Evolutionary conservation across 2,797 vertebrate genomes (phyloP).

Genomic region (Arremon brunneinucha): DNA sequence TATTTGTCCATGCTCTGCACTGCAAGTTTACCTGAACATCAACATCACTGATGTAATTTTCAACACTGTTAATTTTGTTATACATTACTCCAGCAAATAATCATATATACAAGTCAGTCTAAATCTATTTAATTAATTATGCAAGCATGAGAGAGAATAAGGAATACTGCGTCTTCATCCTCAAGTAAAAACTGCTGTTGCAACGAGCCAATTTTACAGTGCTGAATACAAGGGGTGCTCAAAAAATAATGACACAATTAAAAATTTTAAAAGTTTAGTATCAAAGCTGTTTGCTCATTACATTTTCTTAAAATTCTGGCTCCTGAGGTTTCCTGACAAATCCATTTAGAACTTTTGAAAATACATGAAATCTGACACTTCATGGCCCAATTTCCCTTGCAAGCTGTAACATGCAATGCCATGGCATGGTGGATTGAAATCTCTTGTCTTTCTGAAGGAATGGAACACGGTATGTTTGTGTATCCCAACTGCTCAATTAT

Average conservation of each 20-base stretch:
- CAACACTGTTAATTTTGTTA: conserved; percentile 55
- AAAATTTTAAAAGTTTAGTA: conserved; percentile 16
- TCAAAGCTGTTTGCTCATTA: conserved; percentile 33
- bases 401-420: not conserved
- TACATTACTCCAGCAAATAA: conserved; percentile 23
- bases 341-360: not conserved
- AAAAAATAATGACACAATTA: conserved; percentile 52
- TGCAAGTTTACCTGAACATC: conserved; percentile 11
- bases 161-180: conserved; percentile 71
- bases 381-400: not conserved
- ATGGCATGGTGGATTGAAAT: not conserved
- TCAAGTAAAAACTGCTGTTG: conserved; percentile 30
- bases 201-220: conserved; percentile 59
- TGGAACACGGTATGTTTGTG: not conserved
- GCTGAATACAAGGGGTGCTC: conserved; percentile 53
- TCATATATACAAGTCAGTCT: conserved; percentile 36
- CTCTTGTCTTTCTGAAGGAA: conserved; percentile 13
- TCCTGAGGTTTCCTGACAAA: conserved; percentile 37
- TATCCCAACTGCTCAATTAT: conserved; percentile 2
- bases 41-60: conserved; percentile 41
- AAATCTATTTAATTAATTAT: conserved; percentile 63
- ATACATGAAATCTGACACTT: not conserved
- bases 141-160: conserved; percentile 60
- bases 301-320: conserved; percentile 6
- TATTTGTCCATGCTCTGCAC: conserved; percentile 11